Percentiles rank a stretch among this genome's conserved stretches.
These are phyloP conservation scores for Onthophagus sagittarius DNA, from an alignment of 2,888 invertebrate species.

Conservation along the genomic window DNA sequence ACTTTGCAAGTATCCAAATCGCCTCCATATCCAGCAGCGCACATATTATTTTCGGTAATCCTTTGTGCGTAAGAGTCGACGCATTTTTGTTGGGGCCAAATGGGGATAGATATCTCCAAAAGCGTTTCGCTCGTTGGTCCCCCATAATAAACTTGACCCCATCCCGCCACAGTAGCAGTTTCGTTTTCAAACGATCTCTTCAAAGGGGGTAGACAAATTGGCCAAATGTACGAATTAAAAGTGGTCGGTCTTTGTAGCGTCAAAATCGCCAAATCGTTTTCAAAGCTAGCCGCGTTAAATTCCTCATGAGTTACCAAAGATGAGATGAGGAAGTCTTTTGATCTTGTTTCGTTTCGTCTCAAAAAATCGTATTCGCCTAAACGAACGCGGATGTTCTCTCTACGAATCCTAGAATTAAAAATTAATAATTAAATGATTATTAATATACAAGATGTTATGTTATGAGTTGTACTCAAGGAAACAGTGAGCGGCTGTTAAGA, in stretches of 20 bases:
- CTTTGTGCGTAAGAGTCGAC: constrained; percentile 58
- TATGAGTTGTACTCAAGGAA: constrained; percentile 54
- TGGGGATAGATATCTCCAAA: constrained; percentile 73
- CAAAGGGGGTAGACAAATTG: constrained; percentile 74
- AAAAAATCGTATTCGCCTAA: constrained; percentile 80
- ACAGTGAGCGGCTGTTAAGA: constrained; percentile 77
- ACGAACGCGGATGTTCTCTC: constrained; percentile 63
- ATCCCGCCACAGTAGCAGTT: constrained; percentile 68
- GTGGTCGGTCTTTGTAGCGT: constrained; percentile 61
- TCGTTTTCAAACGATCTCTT: constrained; percentile 54
- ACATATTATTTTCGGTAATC: constrained; percentile 66
- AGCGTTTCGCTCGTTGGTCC: constrained; percentile 59
- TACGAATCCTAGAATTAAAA: constrained; percentile 51
- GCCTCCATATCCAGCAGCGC: constrained; percentile 73
- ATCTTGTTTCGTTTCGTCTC: constrained; percentile 62
- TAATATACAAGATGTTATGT: too few relatives aligned
- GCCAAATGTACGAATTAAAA: constrained; percentile 79
- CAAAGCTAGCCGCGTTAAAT: constrained; percentile 64
- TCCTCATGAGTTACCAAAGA: constrained; percentile 65
- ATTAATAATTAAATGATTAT: constrained; percentile 8
- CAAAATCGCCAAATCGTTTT: constrained; percentile 74
- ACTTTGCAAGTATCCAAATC: constrained; percentile 84
- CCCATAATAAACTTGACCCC: constrained; percentile 72
- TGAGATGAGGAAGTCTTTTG: constrained; percentile 64
- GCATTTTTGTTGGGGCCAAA: constrained; percentile 71